Evolutionary conservation across 2,113 vertebrate species (phyloP).

Genomic region (Piliocolobus tephrosceles): DNA sequence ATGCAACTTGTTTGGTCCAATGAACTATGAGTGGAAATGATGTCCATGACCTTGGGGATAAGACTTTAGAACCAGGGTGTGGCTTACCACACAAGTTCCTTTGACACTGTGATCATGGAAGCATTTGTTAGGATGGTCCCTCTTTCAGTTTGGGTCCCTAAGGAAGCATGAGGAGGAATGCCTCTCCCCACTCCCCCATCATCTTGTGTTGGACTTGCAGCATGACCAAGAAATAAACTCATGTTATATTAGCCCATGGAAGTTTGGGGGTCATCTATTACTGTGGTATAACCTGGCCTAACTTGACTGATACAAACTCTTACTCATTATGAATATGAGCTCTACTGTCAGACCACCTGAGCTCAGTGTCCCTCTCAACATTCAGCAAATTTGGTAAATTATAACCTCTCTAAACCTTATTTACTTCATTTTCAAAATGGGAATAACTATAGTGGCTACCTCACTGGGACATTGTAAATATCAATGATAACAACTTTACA

Average conservation of each 20-base stretch:
- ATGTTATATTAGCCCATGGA: too few species aligned
- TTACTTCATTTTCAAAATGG: background rate
- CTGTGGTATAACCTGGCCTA: background rate
- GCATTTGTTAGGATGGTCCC: background rate
- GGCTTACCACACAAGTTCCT: background rate
- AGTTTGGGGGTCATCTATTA: background rate
- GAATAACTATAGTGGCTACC: background rate
- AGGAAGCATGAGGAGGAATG: background rate
- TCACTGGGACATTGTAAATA: background rate
- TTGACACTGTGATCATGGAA: background rate
- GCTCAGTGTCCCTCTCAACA: background rate
- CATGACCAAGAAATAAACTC: background rate
- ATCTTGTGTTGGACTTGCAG: background rate
- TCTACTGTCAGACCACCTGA: background rate
- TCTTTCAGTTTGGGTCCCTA: background rate
- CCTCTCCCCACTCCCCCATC: background rate
- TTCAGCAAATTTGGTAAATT: background rate
- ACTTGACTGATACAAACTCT: background rate
- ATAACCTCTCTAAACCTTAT: background rate
- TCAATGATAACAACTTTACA: background rate
- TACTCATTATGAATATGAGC: background rate
- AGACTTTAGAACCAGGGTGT: background rate
- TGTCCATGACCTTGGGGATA: background rate
- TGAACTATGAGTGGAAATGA: background rate
- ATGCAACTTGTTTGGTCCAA: background rate